Evolutionary conservation across 2,113 vertebrate species (phyloP).

Genomic region (Neofelis nebulosa): DNA sequence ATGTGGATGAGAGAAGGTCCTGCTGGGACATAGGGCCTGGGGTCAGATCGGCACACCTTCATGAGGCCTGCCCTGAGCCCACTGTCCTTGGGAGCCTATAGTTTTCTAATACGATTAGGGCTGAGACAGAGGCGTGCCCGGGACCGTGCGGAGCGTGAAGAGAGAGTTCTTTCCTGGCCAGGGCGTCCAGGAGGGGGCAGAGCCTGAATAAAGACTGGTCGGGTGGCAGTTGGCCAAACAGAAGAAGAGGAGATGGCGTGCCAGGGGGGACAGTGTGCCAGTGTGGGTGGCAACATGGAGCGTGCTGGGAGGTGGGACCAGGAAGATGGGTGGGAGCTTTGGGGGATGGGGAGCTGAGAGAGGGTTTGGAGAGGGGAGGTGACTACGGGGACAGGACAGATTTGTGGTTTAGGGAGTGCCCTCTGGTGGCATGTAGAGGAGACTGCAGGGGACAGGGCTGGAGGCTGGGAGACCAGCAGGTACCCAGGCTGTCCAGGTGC

Average conservation of each 20-base stretch:
- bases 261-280: background rate
- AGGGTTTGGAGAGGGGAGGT: background rate
- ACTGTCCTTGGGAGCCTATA: background rate
- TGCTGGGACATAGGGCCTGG: background rate
- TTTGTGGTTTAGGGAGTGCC: background rate
- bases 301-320: background rate
- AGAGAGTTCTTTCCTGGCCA: background rate
- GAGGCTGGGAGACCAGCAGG: background rate
- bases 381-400: background rate
- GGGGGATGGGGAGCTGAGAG: background rate
- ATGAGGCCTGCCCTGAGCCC: background rate
- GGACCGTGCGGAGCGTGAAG: background rate
- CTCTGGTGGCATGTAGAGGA: background rate
- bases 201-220: background rate
- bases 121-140: accelerated
- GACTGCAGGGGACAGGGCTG: background rate
- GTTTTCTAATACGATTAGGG: background rate
- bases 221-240: background rate
- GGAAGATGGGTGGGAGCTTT: background rate
- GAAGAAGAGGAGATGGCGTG: background rate
- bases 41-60: background rate
- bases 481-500: background rate
- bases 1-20: accelerated
- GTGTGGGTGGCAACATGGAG: background rate
- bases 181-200: background rate